Evolutionary conservation across 2,113 vertebrate genomes (phyloP), one percentile per base, ranked within the genome.

Genomic region (Dissostichus mawsoni): DNA sequence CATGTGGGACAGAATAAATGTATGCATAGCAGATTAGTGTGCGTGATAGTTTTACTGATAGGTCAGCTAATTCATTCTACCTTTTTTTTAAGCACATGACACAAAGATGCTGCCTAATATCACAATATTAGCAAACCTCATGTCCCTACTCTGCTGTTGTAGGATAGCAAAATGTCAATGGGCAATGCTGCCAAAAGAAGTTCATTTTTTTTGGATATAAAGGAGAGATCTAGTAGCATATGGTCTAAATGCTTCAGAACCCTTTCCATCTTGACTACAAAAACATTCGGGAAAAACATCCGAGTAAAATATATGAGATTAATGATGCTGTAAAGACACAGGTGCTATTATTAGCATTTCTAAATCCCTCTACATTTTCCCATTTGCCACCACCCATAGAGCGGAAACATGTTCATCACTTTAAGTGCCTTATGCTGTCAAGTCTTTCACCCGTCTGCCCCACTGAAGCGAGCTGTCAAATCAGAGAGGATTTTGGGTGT

Each of bases 1-100:
- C 71, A 79, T 61, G 61, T 76, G 74, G 74, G 76, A 85, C 67
- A 82, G 29, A 72, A 65, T 69, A 75, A 85, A 86, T 69, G 75
- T 75, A 86, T 25, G 64, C 76, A 62, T 25, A 75, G 69, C 62
- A 73, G 67, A 83, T 85, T 66, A 78, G 69, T 8, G 44, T 69
- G 58, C 48, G 18, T 80, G 80, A 86, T 71, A 63, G 58, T 84
- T 86, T 73, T 82, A 76, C 62, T 74, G 53, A 81, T 66, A 45
- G 51, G 69, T 44, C 66, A 66, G 67, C 71, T 81, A 51, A 88
- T 88, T 75, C 50, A 66, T 74, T 16, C 70, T 78, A 71, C 69
- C 48, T 76, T 51, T 23, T 41, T 76, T 47, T 70, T 8, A 77
- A 68, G 13, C 5, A 7, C 57, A 25, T 47, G 36, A 23, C 64